These are phyloP conservation scores for Garra rufa DNA, from an alignment of 2,113 vertebrate species.

Conservation along the genomic window DNA sequence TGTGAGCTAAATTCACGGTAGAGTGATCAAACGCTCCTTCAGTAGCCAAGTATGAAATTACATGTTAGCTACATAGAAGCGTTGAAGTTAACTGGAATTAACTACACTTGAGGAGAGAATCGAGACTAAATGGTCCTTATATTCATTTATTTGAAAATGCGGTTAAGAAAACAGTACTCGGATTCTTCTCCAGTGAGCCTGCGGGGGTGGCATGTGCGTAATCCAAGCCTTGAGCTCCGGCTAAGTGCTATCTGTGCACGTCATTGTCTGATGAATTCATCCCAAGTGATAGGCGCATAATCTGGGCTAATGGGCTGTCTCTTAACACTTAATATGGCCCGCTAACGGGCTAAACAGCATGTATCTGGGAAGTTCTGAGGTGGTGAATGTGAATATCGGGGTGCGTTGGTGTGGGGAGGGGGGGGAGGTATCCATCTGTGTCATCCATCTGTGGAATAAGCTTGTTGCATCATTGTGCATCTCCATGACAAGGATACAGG, in stretches of 20 bases:
- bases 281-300: slow-evolving; percentile 52
- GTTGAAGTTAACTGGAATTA: background rate
- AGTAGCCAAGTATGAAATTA: slow-evolving; percentile 23
- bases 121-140: slow-evolving; percentile 2
- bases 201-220: slow-evolving; percentile 53
- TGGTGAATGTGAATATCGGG: slow-evolving; percentile 56
- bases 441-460: slow-evolving; percentile 74
- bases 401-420: slow-evolving; percentile 57
- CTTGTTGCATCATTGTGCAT: slow-evolving; percentile 62
- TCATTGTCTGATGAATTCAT: slow-evolving; percentile 70
- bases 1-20: background rate
- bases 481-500: slow-evolving; percentile 33
- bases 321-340: slow-evolving; percentile 53
- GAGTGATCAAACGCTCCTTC: background rate
- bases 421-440: slow-evolving; percentile 75
- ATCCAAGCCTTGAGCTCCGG: slow-evolving; percentile 39
- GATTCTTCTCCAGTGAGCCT: slow-evolving; percentile 45
- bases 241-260: slow-evolving; percentile 60
- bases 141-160: slow-evolving; percentile 19
- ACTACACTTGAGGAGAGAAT: slow-evolving; percentile 26
- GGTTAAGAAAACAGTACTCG: slow-evolving; percentile 24
- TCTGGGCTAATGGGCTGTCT: slow-evolving; percentile 52
- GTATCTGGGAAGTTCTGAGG: slow-evolving; percentile 53
- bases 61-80: background rate
- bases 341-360: slow-evolving; percentile 40